phyloP scores from a whole-genome alignment of 2,113 vertebrate genomes.

The Microtus oregoni region DNA sequence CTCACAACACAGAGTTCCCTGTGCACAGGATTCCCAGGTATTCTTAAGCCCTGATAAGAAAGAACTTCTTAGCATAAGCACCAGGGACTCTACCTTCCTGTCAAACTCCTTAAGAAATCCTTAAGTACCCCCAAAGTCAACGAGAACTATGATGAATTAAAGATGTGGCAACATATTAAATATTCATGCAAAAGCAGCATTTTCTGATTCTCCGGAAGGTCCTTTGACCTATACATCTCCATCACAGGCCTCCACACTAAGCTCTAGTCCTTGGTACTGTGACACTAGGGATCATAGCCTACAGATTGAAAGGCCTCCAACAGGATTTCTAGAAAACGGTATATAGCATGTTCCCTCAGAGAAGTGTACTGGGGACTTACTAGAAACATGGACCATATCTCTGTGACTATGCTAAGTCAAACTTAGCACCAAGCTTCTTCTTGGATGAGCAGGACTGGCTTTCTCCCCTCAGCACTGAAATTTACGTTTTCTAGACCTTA shows the following conservation, averaged over 20 bases:
- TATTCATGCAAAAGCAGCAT: background rate
- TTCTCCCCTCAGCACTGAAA: background rate
- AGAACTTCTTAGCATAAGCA: background rate
- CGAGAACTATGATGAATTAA: background rate
- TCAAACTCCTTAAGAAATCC: background rate
- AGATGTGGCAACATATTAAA: background rate
- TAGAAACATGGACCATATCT: background rate
- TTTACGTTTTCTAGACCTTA: conserved; percentile 4
- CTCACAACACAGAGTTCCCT: background rate
- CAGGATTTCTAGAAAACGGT: background rate
- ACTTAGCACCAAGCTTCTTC: background rate
- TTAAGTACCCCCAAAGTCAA: background rate
- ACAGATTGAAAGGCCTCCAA: background rate
- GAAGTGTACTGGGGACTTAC: background rate
- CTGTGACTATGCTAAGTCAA: background rate
- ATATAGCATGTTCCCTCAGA: background rate
- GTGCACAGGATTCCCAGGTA: background rate
- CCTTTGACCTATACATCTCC: background rate
- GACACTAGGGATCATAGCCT: background rate
- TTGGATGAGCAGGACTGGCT: background rate
- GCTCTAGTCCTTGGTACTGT: background rate
- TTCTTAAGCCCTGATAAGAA: background rate
- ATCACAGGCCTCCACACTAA: background rate
- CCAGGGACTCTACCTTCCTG: background rate
- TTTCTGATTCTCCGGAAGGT: background rate